Base-by-base conservation (phyloP, 2,113 vertebrate species). In the Cyrtonyx montezumae region DNA sequence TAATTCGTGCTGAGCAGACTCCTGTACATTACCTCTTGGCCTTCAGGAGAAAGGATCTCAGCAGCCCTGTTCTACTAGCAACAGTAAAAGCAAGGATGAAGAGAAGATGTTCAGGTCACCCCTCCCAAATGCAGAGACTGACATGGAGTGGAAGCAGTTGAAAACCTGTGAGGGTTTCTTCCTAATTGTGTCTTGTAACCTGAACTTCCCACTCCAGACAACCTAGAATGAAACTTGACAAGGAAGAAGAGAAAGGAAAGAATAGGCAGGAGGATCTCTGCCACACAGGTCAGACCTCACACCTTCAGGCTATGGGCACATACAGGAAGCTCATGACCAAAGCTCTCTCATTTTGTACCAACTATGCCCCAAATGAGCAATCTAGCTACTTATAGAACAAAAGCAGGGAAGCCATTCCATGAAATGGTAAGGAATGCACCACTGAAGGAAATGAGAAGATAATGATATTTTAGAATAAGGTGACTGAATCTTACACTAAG, bases 401-500 rank as follows among this genome's bases (percentile, higher is more conserved):
- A 93, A 85, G 9, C 1, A 65, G 6, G 36, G 53, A 70, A 63
- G 78, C 36, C 45, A 66, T 34, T 68, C 48, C 1, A 28, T 28
- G 22, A 19, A 59, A 21, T 48, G 30, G 3, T 15, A 26, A 73
- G 42, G 42, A 87, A 82, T 92, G n/a, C 67, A 48, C 15, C 53
- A 46, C 17, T 32, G 17, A 49, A 70, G 23, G 40, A 42, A 66
- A 85, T 0, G 34, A 70, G 48, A 21, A 18, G 55, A n/a, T 32
- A 61, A 73, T 2, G 49, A 68, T 12, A 6, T 18, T 49, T 69
- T 68, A 61, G 8, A 63, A 45, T 59, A 75, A 87, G 37, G 84
- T 91, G 87, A 91, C 79, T 13, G 1, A 63, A 83, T 70, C 93
- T 37, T 85, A 79, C 84, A 77, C 48, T 23, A 37, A 40, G 70